These are phyloP conservation scores for Propithecus deckenii DNA, from an alignment of 2,797 vertebrate species.

Conservation along the genomic window DNA sequence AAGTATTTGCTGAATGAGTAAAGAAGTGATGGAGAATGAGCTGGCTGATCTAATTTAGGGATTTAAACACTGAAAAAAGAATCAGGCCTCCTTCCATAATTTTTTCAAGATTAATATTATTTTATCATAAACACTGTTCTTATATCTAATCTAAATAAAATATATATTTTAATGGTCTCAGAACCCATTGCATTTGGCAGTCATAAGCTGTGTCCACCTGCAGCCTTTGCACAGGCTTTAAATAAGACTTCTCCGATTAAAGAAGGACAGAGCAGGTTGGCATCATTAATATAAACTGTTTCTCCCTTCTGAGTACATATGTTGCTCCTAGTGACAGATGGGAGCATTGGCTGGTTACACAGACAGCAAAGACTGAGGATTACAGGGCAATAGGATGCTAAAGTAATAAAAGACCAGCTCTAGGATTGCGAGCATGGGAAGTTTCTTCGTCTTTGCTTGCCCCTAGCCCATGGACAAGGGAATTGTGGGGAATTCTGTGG, in stretches of 20 bases:
- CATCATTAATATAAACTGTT: not conserved
- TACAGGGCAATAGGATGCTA: not conserved
- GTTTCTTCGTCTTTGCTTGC: not conserved
- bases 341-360: not conserved
- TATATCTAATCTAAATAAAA: not conserved
- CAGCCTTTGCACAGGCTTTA: not conserved
- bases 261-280: not conserved
- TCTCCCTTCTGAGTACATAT: conserved; percentile 38
- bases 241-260: not conserved
- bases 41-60: not conserved
- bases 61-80: not conserved
- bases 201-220: not conserved
- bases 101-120: not conserved
- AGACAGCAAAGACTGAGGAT: not conserved
- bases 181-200: not conserved
- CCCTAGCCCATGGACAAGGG: not conserved
- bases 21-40: not conserved
- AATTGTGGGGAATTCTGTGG: not conserved
- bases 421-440: not conserved
- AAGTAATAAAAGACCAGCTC: conserved; percentile 26
- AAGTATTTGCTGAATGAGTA: not conserved
- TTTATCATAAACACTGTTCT: not conserved
- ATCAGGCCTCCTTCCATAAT: not conserved
- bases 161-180: not conserved
- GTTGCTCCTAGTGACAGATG: conserved; percentile 52